Evolutionary conservation across 1,140 invertebrate genomes (phyloP).

Genomic region (Gonioctena quinquepunctata): DNA sequence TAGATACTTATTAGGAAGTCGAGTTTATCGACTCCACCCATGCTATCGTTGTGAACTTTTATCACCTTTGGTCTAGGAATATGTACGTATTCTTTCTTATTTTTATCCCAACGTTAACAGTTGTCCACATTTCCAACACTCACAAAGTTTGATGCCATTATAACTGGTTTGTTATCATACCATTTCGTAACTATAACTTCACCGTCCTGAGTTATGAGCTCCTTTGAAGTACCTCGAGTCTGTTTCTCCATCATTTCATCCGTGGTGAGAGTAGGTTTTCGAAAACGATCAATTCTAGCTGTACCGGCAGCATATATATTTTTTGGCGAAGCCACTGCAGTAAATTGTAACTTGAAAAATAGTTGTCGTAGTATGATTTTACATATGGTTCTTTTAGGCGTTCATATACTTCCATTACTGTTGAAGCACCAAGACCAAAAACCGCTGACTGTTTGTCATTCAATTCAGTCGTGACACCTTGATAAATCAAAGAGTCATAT

Average conservation of each 20-base stretch:
- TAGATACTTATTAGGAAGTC: too few relatives aligned
- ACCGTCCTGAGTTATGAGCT: background rate
- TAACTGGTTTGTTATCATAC: conserved; percentile 22
- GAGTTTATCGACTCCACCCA: too few relatives aligned
- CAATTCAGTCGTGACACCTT: conserved; percentile 15
- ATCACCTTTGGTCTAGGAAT: too few relatives aligned
- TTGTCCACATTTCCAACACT: conserved; percentile 6
- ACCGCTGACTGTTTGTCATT: background rate
- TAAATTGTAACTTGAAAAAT: conserved; percentile 25
- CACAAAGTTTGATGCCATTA: conserved; percentile 22
- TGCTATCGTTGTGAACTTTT: too few relatives aligned
- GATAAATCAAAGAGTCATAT: conserved; percentile 18
- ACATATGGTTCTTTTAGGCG: background rate
- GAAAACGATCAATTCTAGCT: conserved; percentile 7
- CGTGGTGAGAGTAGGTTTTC: background rate
- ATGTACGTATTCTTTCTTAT: background rate
- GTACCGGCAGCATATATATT: conserved; percentile 15
- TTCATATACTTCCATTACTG: conserved; percentile 17
- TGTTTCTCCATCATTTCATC: background rate
- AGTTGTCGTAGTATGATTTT: conserved; percentile 23
- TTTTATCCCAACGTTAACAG: conserved; percentile 17
- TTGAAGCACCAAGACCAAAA: conserved; percentile 11
- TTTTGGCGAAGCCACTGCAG: conserved; percentile 5
- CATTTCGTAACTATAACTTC: conserved; percentile 1
- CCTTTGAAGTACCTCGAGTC: background rate